Conservation (phyloP, 1,140 invertebrate genomes). For the Harlomillsia oculata region DNA sequence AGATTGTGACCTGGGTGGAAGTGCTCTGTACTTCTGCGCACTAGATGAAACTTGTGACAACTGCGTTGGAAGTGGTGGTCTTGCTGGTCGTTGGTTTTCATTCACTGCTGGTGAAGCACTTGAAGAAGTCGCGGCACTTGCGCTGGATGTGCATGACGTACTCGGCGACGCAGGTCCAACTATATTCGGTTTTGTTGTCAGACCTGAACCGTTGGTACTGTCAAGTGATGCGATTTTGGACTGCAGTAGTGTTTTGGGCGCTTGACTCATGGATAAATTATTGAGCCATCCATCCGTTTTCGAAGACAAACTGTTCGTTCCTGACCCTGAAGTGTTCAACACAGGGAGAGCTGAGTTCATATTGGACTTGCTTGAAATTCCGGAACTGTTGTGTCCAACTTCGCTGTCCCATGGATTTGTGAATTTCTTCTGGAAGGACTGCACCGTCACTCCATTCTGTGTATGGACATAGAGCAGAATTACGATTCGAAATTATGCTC, state of each 20-base stretch:
- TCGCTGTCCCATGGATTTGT: conserved; percentile 34
- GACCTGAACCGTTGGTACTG: not conserved
- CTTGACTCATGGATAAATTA: conserved; percentile 18
- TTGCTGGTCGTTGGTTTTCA: too few species aligned
- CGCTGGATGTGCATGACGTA: conserved; percentile 1
- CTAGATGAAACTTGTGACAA: not conserved
- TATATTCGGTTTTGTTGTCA: conserved; percentile 8
- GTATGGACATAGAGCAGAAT: not conserved
- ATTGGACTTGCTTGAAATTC: not conserved
- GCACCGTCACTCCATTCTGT: too few species aligned
- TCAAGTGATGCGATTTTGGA: conserved; percentile 10
- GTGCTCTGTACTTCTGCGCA: not conserved
- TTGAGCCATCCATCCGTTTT: conserved; percentile 17
- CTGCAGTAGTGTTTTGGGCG: conserved; percentile 11
- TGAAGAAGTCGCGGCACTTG: not conserved
- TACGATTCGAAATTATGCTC: not conserved
- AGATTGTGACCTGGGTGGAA: conserved; percentile 24
- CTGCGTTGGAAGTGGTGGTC: not conserved
- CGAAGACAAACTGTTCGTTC: conserved; percentile 3
- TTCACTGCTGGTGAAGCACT: not conserved
- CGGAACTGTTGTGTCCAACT: conserved; percentile 4
- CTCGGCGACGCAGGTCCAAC: not conserved
- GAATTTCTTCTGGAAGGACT: conserved; percentile 22
- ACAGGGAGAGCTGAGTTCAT: conserved; percentile 20
- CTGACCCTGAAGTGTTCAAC: conserved; percentile 13